Conservation (phyloP, 1,140 invertebrate species). For the Melipona quadrifasciata region DNA sequence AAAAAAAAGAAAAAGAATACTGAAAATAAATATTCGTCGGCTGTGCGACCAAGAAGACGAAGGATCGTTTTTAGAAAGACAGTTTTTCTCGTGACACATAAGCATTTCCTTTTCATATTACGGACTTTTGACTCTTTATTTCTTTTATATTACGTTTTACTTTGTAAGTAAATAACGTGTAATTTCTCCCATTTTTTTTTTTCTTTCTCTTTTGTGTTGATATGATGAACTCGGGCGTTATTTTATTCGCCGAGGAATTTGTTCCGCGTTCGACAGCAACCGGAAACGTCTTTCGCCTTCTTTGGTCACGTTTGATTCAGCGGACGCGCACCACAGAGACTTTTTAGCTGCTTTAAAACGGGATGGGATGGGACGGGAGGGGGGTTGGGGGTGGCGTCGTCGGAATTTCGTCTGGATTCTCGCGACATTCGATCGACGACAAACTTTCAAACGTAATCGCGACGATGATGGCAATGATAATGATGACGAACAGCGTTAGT, state of each 20-base stretch:
- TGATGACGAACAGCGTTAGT: neutral
- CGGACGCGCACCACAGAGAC: slow-evolving; percentile 55
- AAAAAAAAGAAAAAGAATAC: neutral
- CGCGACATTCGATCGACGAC: slow-evolving; percentile 14
- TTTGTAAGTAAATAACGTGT: too few relatives aligned
- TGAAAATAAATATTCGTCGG: slow-evolving; percentile 25
- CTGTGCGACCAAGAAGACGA: slow-evolving; percentile 11
- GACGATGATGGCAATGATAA: neutral
- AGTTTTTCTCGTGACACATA: neutral
- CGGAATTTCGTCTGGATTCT: slow-evolving; percentile 42
- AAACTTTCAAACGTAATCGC: slow-evolving; percentile 9
- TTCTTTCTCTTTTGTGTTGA: neutral
- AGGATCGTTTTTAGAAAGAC: neutral
- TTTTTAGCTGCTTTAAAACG: slow-evolving; percentile 63
- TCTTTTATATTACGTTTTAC: neutral
- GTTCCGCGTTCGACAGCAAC: neutral
- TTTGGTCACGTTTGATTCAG: neutral
- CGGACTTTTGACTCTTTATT: neutral
- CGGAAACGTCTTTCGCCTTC: neutral
- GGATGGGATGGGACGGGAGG: too few relatives aligned
- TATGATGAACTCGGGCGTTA: neutral
- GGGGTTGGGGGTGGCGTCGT: slow-evolving; percentile 24
- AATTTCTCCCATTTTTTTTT: neutral
- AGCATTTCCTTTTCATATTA: neutral
- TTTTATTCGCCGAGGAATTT: neutral